Base-by-base conservation (phyloP, 1,140 invertebrate genomes). In the Macrocentrus cingulum region DNA sequence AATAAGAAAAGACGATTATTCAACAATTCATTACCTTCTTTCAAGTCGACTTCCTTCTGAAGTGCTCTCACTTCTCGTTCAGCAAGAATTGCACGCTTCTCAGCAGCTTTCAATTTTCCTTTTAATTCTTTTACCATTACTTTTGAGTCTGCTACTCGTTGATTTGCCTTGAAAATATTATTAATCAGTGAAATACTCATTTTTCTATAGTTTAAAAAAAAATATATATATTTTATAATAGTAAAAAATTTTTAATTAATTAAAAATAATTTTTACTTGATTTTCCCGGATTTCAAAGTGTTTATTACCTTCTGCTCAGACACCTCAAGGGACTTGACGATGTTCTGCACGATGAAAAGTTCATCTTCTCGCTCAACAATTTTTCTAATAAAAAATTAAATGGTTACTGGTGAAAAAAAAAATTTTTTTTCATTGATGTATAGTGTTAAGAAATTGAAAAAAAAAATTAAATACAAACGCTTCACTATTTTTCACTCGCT, bases 401-500 rank as follows among this genome's bases (percentile, higher is more conserved):
- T n/a, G n/a, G n/a, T n/a, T n/a, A n/a, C n/a, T n/a, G n/a, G n/a
- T n/a, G n/a, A n/a, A n/a, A n/a, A n/a, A n/a, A n/a, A n/a, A n/a
- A n/a, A n/a, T n/a, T n/a, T n/a, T n/a, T n/a, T n/a, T n/a, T n/a
- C 25, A 29, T 29, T 29, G 25, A 29, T 49, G 7, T 49, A 23
- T 2, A 1, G 18, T 36, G 1, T 18, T 22, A 46, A 20, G 51
- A n/a, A 36, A 34, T 9, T n/a, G n/a, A n/a, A n/a, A n/a, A n/a
- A n/a, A n/a, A n/a, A n/a, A n/a, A n/a, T n/a, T n/a, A n/a, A 44
- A 63, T 61, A 80, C 83, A 82, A 80, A 91, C 90, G 88, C 86
- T 82, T 94, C 91, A 75, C 91, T 91, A 72, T 90, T 90, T 77
- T 94, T 92, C 56, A 92, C 88, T 74, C 91, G 84, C 71, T 93